Conservation (phyloP, 2,797 vertebrate genomes). For the Hapalemur alaotrensis region DNA sequence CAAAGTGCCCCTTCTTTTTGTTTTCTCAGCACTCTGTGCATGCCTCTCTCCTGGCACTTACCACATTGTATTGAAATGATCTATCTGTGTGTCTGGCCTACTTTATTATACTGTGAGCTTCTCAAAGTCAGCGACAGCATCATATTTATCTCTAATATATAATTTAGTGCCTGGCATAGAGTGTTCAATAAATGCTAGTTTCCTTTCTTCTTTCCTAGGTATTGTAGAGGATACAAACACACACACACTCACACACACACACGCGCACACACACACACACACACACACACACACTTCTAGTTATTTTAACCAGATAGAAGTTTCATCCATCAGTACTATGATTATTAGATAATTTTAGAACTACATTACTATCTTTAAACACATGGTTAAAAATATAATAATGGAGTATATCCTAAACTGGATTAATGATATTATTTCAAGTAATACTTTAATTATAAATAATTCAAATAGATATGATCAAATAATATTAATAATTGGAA, state of each 20-base stretch:
- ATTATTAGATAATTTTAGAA: not conserved
- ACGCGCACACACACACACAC: not conserved
- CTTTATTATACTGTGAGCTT: not conserved
- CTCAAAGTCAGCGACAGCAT: not conserved
- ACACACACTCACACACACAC: not conserved
- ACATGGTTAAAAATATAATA: not conserved
- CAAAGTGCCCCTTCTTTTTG: not conserved
- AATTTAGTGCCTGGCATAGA: not conserved
- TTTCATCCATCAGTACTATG: constrained; percentile 26
- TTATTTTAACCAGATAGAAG: constrained; percentile 66
- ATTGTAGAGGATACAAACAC: not conserved
- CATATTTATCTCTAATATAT: constrained; percentile 1
- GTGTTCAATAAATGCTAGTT: not conserved
- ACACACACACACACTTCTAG: not conserved
- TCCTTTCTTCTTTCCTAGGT: not conserved
- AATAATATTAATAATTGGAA: not conserved
- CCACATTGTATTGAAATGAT: not conserved
- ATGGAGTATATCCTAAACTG: not conserved
- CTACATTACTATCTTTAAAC: not conserved
- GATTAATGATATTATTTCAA: constrained; percentile 15
- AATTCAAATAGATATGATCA: not conserved
- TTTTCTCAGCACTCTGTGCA: not conserved
- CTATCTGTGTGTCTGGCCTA: not conserved
- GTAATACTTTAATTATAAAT: constrained; percentile 13
- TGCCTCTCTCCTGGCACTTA: not conserved